Percentiles rank a stretch among this genome's conserved stretches.
Conservation (phyloP, 2,797 vertebrate genomes). For the Yasuhikotakia modesta region DNA sequence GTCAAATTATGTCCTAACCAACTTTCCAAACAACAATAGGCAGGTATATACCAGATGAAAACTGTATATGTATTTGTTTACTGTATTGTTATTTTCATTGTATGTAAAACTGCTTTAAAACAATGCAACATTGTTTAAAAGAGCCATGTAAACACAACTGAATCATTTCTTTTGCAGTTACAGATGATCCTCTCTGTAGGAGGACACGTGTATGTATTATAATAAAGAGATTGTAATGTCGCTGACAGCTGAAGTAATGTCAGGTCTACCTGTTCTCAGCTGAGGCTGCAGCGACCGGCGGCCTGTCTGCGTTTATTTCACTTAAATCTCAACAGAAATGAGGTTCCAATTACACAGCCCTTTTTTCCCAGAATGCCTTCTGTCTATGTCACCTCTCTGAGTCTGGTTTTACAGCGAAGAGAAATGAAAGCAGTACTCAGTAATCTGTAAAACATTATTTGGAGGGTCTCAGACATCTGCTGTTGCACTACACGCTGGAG, state of each 20-base stretch:
- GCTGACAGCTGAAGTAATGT: not conserved
- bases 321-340: not conserved
- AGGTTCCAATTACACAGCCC: not conserved
- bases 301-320: not conserved
- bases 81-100: no score
- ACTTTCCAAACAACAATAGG: no score
- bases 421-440: conserved; percentile 6
- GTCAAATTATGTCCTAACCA: no score
- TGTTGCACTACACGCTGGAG: conserved; percentile 47
- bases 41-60: no score
- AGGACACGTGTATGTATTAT: not conserved
- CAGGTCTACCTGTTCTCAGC: not conserved
- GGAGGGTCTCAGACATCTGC: conserved; percentile 32
- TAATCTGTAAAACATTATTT: conserved; percentile 35
- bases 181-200: no score
- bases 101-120: no score
- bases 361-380: not conserved
- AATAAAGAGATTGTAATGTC: not conserved
- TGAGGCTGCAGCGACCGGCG: not conserved
- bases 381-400: conserved; percentile 1
- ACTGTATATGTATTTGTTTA: no score
- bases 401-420: not conserved
- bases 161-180: no score
- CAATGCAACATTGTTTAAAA: no score
- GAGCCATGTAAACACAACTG: no score